Base-by-base conservation (phyloP, 2,113 vertebrate species). In the Halichoeres trimaculatus region DNA sequence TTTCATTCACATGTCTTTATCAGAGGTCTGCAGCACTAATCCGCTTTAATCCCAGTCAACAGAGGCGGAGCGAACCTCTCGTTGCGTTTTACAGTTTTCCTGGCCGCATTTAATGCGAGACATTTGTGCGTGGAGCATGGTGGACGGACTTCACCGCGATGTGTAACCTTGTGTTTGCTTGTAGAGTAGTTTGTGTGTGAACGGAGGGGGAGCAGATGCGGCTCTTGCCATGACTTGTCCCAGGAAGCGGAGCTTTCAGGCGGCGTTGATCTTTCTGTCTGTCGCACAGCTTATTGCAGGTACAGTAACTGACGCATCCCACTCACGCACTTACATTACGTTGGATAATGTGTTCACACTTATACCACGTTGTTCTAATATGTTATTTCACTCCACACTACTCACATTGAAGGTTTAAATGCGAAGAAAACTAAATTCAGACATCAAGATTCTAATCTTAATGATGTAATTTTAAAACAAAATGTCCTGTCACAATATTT, bases 221-320 rank as follows among this genome's bases (percentile, higher is more conserved):
- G 64, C 76, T 70, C 78, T 75, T 48, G 83, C 79, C 86, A 94
- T 94, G 94, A 89, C 74, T 87, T 51, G 83, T 83, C 78, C 85
- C 86, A 56, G 88, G 88, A 87, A 81, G 79, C 83, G 22, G 59
- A 84, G 85, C 76, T 55, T 92, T 67, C 87, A 84, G 10, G 85
- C 89, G 81, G 90, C 88, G 85, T 45, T 93, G 87, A 80, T 94
- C 70, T 55, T 94, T 43, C 81, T 94, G 53, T 87, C 68, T 8
- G 78, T 91, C 69, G 88, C 85, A 22, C 92, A 93, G 56, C 82
- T 94, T 79, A 84, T 75, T 52, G 76, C 92, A 93, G 94, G 94
- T 94, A 94, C 50, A 54, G 26, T 19, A 22, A 17, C 45, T 48
- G 45, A 48, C 45, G n/a, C 19, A 48, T 48, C 45, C 17, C 17